Percentiles rank a stretch among this genome's conserved stretches.
phyloP scores from a whole-genome alignment of 2,888 invertebrate species.

The Hartigia nigra region DNA sequence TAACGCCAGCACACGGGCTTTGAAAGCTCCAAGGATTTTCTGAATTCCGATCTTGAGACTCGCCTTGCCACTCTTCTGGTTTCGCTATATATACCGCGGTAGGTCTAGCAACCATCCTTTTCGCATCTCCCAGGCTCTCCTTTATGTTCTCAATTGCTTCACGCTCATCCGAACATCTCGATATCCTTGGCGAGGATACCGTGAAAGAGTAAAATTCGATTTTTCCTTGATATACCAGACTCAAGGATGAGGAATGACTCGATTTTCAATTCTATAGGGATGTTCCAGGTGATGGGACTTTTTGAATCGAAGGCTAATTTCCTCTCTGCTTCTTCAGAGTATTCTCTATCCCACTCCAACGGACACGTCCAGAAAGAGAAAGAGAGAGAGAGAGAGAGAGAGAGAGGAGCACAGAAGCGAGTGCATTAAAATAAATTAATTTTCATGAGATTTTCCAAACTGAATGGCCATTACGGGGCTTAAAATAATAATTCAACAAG shows the following conservation, averaged over 20 bases:
- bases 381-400: no score
- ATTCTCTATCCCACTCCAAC: conserved; percentile 19
- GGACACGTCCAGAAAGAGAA: neutral
- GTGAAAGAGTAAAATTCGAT: neutral
- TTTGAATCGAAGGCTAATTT: conserved; percentile 60
- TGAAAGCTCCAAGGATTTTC: neutral
- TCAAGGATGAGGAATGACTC: neutral
- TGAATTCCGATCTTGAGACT: neutral
- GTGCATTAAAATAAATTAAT: conserved; percentile 60
- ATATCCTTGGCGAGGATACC: neutral
- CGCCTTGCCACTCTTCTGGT: neutral
- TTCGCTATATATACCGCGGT: neutral
- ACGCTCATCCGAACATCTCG: neutral
- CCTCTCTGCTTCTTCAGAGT: conserved; percentile 20
- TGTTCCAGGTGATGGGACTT: conserved; percentile 17
- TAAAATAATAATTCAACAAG: conserved; percentile 59
- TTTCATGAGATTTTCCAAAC: conserved; percentile 56
- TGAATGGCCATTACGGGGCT: conserved; percentile 55
- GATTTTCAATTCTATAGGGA: neutral
- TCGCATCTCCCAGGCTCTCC: neutral
- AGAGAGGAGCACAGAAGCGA: conserved; percentile 27
- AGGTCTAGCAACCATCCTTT: neutral
- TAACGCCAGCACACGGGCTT: neutral
- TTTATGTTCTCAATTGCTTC: neutral
- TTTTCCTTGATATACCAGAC: neutral